phyloP scores from a whole-genome alignment of 1,140 invertebrate genomes.

The Drosophila nasuta region DNA sequence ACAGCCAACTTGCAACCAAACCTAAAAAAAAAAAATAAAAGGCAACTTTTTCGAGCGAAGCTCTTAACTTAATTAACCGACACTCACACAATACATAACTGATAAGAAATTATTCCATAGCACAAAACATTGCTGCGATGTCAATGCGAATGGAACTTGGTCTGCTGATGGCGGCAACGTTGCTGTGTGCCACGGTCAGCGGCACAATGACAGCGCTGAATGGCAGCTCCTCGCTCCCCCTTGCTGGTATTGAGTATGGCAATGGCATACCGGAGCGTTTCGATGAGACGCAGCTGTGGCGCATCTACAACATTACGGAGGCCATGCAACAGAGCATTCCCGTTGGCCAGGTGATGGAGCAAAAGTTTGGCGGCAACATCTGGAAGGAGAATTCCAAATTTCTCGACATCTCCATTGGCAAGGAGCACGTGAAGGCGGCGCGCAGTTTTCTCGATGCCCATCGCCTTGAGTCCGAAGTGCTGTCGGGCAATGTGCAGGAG shows the following conservation, averaged over 20 bases:
- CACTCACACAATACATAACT: not conserved
- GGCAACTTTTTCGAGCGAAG: no score
- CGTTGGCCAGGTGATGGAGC: slow-evolving; percentile 67
- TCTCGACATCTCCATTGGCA: slow-evolving; percentile 75
- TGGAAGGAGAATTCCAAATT: slow-evolving; percentile 84
- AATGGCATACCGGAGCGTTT: slow-evolving; percentile 85
- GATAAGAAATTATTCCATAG: slow-evolving; percentile 10
- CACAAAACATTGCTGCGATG: not conserved
- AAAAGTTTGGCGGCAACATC: slow-evolving; percentile 76
- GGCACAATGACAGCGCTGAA: slow-evolving; percentile 29
- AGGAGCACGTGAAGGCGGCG: slow-evolving; percentile 71
- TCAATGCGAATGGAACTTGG: slow-evolving; percentile 14
- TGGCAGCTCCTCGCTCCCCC: slow-evolving; percentile 28
- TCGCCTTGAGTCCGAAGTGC: slow-evolving; percentile 53
- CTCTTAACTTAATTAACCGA: not conserved
- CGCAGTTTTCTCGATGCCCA: slow-evolving; percentile 65
- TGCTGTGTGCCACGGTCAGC: slow-evolving; percentile 10
- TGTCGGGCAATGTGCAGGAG: slow-evolving; percentile 61
- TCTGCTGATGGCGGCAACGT: slow-evolving; percentile 14
- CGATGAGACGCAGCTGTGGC: slow-evolving; percentile 87
- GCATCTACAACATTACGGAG: slow-evolving; percentile 84
- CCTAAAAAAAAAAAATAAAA: no score
- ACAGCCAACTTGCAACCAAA: no score
- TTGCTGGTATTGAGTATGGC: slow-evolving; percentile 29
- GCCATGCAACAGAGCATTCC: slow-evolving; percentile 60